These are phyloP conservation scores for Pterostichus madidus DNA, from an alignment of 2,888 invertebrate species.

Conservation along the genomic window DNA sequence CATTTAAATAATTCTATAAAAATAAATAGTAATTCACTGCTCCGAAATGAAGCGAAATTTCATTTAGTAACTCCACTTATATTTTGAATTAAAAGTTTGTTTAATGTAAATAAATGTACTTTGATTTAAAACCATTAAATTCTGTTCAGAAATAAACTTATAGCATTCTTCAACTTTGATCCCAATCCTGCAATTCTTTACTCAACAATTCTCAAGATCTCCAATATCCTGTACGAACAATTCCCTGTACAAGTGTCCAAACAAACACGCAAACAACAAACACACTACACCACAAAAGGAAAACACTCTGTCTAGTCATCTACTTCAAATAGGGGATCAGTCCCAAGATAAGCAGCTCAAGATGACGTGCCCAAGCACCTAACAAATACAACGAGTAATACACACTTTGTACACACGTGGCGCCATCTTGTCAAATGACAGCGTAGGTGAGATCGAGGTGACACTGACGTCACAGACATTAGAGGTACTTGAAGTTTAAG, in stretches of 20 bases:
- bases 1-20: no score
- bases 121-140: no score
- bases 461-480: conserved; percentile 1
- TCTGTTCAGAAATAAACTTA: no score
- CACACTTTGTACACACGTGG: background rate
- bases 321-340: conserved; percentile 14
- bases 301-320: conserved; percentile 38
- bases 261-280: conserved; percentile 14
- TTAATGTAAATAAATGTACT: no score
- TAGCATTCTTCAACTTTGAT: background rate
- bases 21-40: no score
- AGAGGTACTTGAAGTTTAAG: conserved; percentile 4
- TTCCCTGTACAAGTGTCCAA: background rate
- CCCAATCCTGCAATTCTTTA: background rate
- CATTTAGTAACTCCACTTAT: no score
- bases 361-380: conserved; percentile 9
- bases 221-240: background rate
- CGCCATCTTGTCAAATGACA: background rate
- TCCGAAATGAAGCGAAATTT: no score
- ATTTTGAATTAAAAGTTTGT: no score
- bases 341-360: conserved; percentile 4
- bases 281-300: conserved; percentile 21
- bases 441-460: background rate
- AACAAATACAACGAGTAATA: conserved; percentile 9
- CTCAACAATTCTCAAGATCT: background rate